Base-by-base conservation (phyloP, 2,797 vertebrate genomes). In the Manis javanica region DNA sequence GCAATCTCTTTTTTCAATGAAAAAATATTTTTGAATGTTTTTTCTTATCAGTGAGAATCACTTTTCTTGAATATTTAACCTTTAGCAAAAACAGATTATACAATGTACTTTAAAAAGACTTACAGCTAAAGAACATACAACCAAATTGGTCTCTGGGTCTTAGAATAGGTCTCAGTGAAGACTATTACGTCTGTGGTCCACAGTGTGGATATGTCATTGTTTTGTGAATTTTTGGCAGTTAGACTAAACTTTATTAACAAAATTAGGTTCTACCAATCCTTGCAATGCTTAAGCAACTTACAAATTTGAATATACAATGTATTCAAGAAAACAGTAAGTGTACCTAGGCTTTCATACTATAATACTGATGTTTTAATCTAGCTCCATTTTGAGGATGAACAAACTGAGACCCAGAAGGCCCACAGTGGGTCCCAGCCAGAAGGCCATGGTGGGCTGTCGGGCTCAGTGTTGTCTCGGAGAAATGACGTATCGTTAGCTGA, bases 11-110 rank as follows among this genome's bases (percentile, higher is more conserved):
- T 87, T 87, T 75, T 83, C 92, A 93, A 87, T 72, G 14, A 94
- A 95, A 88, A 46, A 94, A 42, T 72, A 78, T 7, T 53, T 89
- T 89, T 64, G 6, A 96, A 74, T 90, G 13, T 10, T 97, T 94
- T 90, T 61, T 85, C 34, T 90, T 90, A 66, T 77, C 34, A 87
- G 0, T 49, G 55, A 87, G 51, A 94, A 87, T 85, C 37, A 57
- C 7, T 82, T 90, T n/a, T 57, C 87, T 85, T 95, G 90, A 57
- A 37, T 26, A 87, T 66, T 66, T 89, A 87, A 82, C 31, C 9
- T 34, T 86, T 88, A 91, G 3, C 79, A 90, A 69, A 77, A 63
- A 68, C 0, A 87, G 18, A 18, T 78, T 79, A 8, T 71, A 84
- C 18, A 75, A 71, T 78, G 34, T 74, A 46, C 29, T 89, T 93